Base-by-base conservation (phyloP, 2,797 vertebrate species). In the Otolemur crassicaudatus region DNA sequence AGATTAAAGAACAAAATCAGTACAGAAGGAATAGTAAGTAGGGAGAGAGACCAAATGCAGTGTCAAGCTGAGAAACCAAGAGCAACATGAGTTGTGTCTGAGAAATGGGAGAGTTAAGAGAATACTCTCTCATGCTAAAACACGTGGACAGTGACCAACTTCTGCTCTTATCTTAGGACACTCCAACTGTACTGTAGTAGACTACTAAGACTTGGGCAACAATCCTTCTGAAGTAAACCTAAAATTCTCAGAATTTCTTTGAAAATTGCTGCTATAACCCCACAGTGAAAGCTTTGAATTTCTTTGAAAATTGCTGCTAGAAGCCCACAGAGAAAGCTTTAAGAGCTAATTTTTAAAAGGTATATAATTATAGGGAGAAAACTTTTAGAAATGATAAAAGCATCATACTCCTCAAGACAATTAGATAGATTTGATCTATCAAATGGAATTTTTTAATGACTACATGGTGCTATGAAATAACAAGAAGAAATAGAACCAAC, bases 181-280 rank as follows among this genome's bases (percentile, higher is more conserved):
- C 0, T 40, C 40, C 40, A 40, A 40, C 4, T 40, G 40, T 40
- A 40, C 5, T 40, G 40, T 40, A 40, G 40, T 29, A 27, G 27
- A 83, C 60, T 43, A 65, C 5, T 0, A 34, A 16, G 19, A 81
- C 31, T 58, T 85, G 69, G 65, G 86, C 13, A 81, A 49, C 1
- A 84, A 80, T 65, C 53, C 12, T 90, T 76, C 31, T 60, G 31
- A 90, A 90, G 10, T 67, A 84, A 95, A 77, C 9, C n/a, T n/a
- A n/a, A 87, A 84, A 25, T 89, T 92, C 63, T 82, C 67, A 77
- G 79, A 89, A 49, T 72, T 75, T 73, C 90, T n/a, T 73, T 93
- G 69, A 86, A 79, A 91, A 83, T 34, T 40, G 13, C 56, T 60
- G 34, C 67, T 82, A n/a, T 27, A 81, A 88, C 69, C 56, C 4